Base-by-base conservation (phyloP, 1,140 invertebrate genomes). In the Diplogasteroides magnus region DNA sequence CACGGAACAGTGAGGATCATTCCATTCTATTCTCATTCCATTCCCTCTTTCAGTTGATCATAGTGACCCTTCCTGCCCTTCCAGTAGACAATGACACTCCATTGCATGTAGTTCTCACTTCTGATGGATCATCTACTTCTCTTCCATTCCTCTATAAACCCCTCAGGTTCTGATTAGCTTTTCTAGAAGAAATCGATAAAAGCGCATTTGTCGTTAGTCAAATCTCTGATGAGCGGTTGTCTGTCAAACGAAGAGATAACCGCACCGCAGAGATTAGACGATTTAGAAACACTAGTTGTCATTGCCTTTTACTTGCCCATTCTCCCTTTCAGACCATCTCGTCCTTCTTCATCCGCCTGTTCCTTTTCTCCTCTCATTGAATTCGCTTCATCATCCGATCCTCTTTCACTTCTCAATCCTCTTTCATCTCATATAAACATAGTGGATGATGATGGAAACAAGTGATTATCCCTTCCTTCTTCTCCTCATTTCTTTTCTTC, bases 361-460 rank as follows among this genome's bases (percentile, higher is more conserved):
- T n/a, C n/a, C n/a, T 19, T 19, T 48, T 48, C 37, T 48, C 37
- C 37, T 11, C 28, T 72, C 2, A 28, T 65, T 1, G 70, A 72
- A 23, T 72, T 72, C 25, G 57, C 70, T 13, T 58, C 59, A 6
- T 32, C 15, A n/a, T 60, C 64, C 1, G 70, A 72, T 23, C 66
- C 63, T 25, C 59, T 72, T 31, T 37, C 65, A 2, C 60, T 72
- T 14, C 37, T 72, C n/a, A 25, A 60, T 3, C 64, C 70, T 15
- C 67, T 72, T 25, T 59, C 63, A 3, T 31, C 70, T n/a, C 37
- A 55, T n/a, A 72, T 72, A 48, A 29, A 37, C 15, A 61, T 62
- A 26, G 48, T 57, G 3, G 70, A 72, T 31, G n/a, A 29, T 2
- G 70, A 72, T 6, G 70, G 70, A 31, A 72, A 72, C 57, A 67